Evolutionary conservation across 2,797 vertebrate species (phyloP).

Genomic region (Malacoctenus gilli): DNA sequence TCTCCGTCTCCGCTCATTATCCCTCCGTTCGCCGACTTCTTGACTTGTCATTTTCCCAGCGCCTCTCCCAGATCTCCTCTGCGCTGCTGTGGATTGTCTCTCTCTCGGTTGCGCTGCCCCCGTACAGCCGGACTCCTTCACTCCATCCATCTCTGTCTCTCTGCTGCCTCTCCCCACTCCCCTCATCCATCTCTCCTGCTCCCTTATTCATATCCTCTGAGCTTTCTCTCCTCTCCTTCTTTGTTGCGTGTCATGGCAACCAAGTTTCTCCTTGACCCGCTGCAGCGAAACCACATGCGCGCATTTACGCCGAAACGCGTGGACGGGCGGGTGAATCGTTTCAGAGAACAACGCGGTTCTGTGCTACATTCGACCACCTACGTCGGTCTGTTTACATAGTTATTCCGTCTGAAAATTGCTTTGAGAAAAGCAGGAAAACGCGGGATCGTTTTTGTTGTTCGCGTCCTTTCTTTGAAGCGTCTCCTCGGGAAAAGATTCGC

Average conservation of each 20-base stretch:
- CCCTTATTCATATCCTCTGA: slow-evolving; percentile 74
- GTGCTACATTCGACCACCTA: too few species aligned
- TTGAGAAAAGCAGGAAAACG: too few species aligned
- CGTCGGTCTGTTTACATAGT: too few species aligned
- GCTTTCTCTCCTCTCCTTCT: slow-evolving; percentile 65
- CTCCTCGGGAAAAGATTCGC: too few species aligned
- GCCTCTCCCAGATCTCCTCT: slow-evolving; percentile 68
- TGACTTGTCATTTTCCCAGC: slow-evolving; percentile 73
- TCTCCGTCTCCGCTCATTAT: slow-evolving; percentile 65
- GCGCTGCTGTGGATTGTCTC: slow-evolving; percentile 72
- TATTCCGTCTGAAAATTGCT: too few species aligned
- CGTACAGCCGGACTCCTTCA: slow-evolving; percentile 60
- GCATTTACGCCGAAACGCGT: slow-evolving; percentile 23
- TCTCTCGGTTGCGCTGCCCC: slow-evolving; percentile 57
- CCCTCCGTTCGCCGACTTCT: slow-evolving; percentile 66
- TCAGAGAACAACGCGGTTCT: neutral
- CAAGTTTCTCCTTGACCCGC: slow-evolving; percentile 73
- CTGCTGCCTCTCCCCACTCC: slow-evolving; percentile 65
- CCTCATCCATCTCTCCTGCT: slow-evolving; percentile 78
- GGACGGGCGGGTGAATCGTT: slow-evolving; percentile 16
- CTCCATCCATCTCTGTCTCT: slow-evolving; percentile 81
- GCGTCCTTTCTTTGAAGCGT: too few species aligned
- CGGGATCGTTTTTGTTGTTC: too few species aligned
- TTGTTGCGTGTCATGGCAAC: slow-evolving; percentile 64
- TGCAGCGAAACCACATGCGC: slow-evolving; percentile 25